phyloP scores from a whole-genome alignment of 2,113 vertebrate genomes.

The Choloepus hoffmanni region DNA sequence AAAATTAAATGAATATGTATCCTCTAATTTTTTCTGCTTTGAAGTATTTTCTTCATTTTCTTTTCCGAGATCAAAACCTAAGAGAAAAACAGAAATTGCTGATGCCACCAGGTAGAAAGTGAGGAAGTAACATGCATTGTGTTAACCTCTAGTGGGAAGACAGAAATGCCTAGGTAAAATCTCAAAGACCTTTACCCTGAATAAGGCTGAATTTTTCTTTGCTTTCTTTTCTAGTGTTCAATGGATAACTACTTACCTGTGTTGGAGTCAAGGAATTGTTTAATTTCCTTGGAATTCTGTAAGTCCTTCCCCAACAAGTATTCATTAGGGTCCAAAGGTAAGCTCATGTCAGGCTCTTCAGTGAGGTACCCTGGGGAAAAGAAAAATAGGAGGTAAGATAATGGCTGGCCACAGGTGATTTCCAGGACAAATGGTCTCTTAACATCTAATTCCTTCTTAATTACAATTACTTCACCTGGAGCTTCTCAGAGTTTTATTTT shows the following conservation, averaged over 20 bases:
- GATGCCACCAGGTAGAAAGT: constrained; percentile 25
- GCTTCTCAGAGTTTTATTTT: background rate
- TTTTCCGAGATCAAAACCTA: constrained; percentile 76
- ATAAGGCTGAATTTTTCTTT: background rate
- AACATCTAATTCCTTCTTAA: background rate
- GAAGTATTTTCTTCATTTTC: constrained; percentile 78
- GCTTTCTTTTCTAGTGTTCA: background rate
- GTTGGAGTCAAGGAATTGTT: constrained; percentile 78
- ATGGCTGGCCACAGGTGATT: constrained; percentile 27
- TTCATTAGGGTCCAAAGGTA: constrained; percentile 77
- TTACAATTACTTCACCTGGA: constrained; percentile 29
- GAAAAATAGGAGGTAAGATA: constrained; percentile 50
- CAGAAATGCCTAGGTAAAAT: background rate
- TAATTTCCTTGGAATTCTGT: constrained; percentile 75
- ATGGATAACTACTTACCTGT: constrained; percentile 72
- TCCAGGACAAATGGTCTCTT: background rate
- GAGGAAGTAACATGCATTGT: background rate
- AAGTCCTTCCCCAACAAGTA: constrained; percentile 78
- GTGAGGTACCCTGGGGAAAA: constrained; percentile 72
- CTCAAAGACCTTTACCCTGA: background rate
- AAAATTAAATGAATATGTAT: constrained; percentile 77
- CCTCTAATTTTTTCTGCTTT: constrained; percentile 79
- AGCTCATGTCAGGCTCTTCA: constrained; percentile 79
- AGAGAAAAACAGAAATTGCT: constrained; percentile 62
- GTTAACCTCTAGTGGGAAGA: background rate